Base-by-base conservation (phyloP, 2,888 invertebrate genomes). In the Latrodectus elegans region DNA sequence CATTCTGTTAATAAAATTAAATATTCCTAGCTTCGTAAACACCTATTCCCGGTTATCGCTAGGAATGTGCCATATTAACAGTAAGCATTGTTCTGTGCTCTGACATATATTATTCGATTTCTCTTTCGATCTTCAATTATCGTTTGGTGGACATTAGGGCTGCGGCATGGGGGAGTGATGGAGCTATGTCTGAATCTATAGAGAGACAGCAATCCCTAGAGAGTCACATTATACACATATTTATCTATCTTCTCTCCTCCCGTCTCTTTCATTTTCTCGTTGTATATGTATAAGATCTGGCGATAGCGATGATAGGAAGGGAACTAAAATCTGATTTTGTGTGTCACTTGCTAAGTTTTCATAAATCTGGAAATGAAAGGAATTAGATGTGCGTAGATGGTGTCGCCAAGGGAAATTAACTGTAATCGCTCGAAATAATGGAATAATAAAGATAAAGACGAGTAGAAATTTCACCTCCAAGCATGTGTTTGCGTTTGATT, bases 391-490 rank as follows among this genome's bases (percentile, higher is more conserved):
- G 11, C 73, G 73, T 64, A 73, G 26, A 55, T 26, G 53, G 73
- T 73, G 81, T 73, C 81, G 81, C 55, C 81, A 73, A 52, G 73
- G 81, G 81, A 72, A 81, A 73, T 81, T 73, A 81, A 71, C 52
- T 52, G 65, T 67, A 81, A 81, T 73, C 49, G 73, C 72, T 80
- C 71, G 72, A 72, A 70, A 80, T 60, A 70, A 72, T 53, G 71
- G 65, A 22, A 22, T 22, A 22, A 22, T 22, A 22, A 22, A 22
- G 22, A 22, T 22, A 22, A 22, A 22, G 22, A 22, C 22, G 1
- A 22, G 22, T 22, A 22, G 22, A 22, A 22, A 22, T 22, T 22
- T 22, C 22, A 22, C 22, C 22, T 22, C 22, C 0, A 22, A 22
- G 22, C 22, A 22, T 22, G 22, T 22, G 22, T 22, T 22, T 22